Base-by-base conservation (phyloP, 2,888 invertebrate genomes). In the Hydropsyche betteni region DNA sequence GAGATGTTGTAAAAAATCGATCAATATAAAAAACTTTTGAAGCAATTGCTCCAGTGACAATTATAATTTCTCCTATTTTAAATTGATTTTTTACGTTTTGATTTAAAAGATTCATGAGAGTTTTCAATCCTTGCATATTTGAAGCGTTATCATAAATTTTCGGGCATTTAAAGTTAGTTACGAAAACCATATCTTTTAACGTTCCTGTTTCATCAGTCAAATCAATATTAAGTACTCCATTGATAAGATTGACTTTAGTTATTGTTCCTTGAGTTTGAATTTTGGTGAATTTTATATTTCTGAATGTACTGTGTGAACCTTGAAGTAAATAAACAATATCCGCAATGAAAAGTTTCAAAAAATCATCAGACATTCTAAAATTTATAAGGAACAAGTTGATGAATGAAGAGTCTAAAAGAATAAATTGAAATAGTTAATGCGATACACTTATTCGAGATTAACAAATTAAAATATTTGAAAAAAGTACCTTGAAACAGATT, bases 221-320 rank as follows among this genome's bases (percentile, higher is more conserved):
- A 16, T 58, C 16, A 5, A 58, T 16, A 58, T 58, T 16, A 4
- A 58, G 1, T 2, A 16, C 16, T 3, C 8, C 8, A 8, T 16
- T 58, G 8, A 16, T 14, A 0, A 16, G 16, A 4, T 16, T 16
- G 5, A 58, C 0, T 58, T 58, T 58, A 8, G 24, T 16, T 4
- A 58, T 7, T 58, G 58, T 58, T 58, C 58, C 58, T 14, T 58
- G 58, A 8, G 58, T 16, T 58, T 58, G 24, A 58, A 58, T 24
- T 58, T 14, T 58, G 14, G 0, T 24, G 24, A 58, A 58, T 16
- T 58, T 58, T 8, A 58, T 58, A 8, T 58, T 58, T 2, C 3
- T 14, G 16, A 58, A 58, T 4, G 16, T 16, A 53, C 16, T 58
- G 8, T 8, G 8, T 53, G 53, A 53, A 14, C 24, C 8, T 0